Evolutionary conservation across 2,113 vertebrate genomes (phyloP).

Genomic region (Uria aalge): DNA sequence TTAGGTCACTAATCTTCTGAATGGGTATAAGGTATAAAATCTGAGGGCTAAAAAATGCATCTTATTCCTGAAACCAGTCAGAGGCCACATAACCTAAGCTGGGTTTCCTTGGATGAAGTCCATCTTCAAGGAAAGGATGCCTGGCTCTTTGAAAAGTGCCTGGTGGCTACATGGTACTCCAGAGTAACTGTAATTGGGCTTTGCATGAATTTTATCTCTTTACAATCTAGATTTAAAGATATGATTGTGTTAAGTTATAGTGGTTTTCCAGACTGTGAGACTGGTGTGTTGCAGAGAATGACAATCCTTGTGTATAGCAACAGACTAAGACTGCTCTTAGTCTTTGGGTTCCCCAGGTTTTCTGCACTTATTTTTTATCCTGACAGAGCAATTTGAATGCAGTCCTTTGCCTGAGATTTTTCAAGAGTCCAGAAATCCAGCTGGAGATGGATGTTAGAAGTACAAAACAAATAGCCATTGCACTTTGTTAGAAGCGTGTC

Average conservation of each 20-base stretch:
- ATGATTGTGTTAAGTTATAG: neutral
- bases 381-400: neutral
- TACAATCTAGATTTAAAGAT: neutral
- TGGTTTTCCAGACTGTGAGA: neutral
- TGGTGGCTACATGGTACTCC: neutral
- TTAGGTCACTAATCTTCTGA: neutral
- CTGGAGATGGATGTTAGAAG: neutral
- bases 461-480: neutral
- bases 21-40: neutral
- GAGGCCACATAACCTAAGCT: neutral
- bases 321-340: neutral
- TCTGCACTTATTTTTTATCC: neutral
- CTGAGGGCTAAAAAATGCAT: neutral
- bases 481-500: rapidly evolving
- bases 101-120: neutral
- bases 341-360: neutral
- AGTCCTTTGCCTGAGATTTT: neutral
- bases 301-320: neutral
- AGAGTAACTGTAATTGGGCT: neutral
- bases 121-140: neutral
- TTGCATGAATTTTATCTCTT: neutral
- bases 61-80: neutral
- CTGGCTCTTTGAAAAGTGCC: neutral
- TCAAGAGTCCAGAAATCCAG: neutral
- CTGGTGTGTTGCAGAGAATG: neutral